These are phyloP conservation scores for Thymallus thymallus DNA, from an alignment of 2,113 vertebrate genomes.

Conservation along the genomic window DNA sequence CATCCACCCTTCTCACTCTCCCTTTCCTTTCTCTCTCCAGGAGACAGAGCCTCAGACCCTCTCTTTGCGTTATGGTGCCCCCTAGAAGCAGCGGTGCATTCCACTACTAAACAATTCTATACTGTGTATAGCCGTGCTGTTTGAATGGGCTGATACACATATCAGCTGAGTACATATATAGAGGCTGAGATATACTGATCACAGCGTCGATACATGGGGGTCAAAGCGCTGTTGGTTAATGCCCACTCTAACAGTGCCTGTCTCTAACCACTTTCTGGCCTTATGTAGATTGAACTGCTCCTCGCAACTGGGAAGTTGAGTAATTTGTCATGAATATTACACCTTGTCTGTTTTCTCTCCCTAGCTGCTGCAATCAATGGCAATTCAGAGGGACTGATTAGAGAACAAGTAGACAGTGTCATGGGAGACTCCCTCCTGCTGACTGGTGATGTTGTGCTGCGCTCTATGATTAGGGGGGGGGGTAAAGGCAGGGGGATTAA, in stretches of 20 bases:
- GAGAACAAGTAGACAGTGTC: conserved; percentile 60
- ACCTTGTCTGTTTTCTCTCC: conserved; percentile 47
- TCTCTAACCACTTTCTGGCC: conserved; percentile 28
- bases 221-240: conserved; percentile 20
- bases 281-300: conserved; percentile 31
- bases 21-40: conserved; percentile 2
- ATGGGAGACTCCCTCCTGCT: conserved; percentile 38
- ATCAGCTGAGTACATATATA: conserved; percentile 13
- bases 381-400: conserved; percentile 56
- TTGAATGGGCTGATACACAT: conserved; percentile 26
- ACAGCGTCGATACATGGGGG: conserved; percentile 36
- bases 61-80: conserved; percentile 14
- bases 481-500: neutral
- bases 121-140: conserved; percentile 15
- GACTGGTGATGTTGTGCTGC: conserved; percentile 29
- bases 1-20: neutral
- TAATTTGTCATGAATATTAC: conserved; percentile 59
- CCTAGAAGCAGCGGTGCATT: conserved; percentile 28
- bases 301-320: conserved; percentile 48
- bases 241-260: conserved; percentile 36
- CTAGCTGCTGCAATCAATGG: conserved; percentile 54
- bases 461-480: conserved; percentile 53
- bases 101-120: conserved; percentile 17
- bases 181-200: conserved; percentile 32
- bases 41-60: conserved; percentile 25